These are phyloP conservation scores for Neoaliturus tenellus DNA, from an alignment of 2,888 invertebrate species.

Conservation along the genomic window DNA sequence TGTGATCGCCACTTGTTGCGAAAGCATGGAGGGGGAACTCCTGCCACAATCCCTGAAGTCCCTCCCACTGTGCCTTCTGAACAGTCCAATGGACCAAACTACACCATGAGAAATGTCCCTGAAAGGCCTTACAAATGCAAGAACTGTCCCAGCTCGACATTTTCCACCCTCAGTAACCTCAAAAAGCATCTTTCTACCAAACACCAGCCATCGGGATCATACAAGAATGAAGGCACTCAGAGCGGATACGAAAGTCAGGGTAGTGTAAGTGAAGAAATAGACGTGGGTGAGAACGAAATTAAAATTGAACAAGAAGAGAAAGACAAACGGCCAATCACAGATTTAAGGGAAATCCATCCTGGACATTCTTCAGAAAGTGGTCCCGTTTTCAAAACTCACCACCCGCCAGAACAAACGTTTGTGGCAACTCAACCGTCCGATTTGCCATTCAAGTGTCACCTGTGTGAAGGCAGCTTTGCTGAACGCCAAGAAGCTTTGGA, in stretches of 20 bases:
- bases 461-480: slow-evolving; percentile 92
- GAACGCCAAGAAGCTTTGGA: slow-evolving; percentile 87
- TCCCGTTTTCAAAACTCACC: neutral
- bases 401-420: neutral
- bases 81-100: slow-evolving; percentile 72
- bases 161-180: slow-evolving; percentile 86
- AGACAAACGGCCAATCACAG: slow-evolving; percentile 25
- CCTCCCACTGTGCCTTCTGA: neutral
- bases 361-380: slow-evolving; percentile 30
- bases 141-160: slow-evolving; percentile 88
- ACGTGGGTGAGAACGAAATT: slow-evolving; percentile 33
- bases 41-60: neutral
- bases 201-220: slow-evolving; percentile 74
- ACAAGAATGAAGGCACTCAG: slow-evolving; percentile 55
- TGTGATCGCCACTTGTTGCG: slow-evolving; percentile 92
- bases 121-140: slow-evolving; percentile 88
- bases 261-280: slow-evolving; percentile 60
- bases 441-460: slow-evolving; percentile 92
- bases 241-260: slow-evolving; percentile 62
- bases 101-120: slow-evolving; percentile 80
- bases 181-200: slow-evolving; percentile 86
- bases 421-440: slow-evolving; percentile 73
- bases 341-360: slow-evolving; percentile 53
- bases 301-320: slow-evolving; percentile 39
- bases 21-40: slow-evolving; percentile 67